These are phyloP conservation scores for Noctua janthe DNA, from an alignment of 2,888 invertebrate genomes.

Conservation along the genomic window DNA sequence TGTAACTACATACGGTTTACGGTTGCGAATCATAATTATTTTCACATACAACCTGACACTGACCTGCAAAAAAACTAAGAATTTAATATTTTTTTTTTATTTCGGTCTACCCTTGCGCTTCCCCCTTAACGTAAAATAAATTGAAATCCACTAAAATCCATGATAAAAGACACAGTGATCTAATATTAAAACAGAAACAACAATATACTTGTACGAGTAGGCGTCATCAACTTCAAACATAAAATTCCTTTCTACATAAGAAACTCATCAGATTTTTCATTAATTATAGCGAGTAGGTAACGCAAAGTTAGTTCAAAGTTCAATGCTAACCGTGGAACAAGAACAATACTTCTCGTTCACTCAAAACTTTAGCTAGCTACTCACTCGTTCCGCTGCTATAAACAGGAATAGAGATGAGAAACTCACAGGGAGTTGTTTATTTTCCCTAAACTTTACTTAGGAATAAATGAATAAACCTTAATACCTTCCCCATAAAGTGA, in stretches of 20 bases:
- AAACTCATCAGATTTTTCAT: constrained; percentile 54
- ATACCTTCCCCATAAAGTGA: not conserved
- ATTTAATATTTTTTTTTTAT: no score
- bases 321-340: constrained; percentile 43
- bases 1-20: no score
- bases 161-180: not conserved
- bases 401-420: constrained; percentile 39
- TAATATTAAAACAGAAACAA: not conserved
- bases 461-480: not conserved
- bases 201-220: not conserved
- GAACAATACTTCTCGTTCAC: constrained; percentile 51
- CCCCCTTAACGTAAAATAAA: no score
- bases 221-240: not conserved
- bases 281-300: constrained; percentile 32
- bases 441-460: constrained; percentile 12
- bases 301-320: constrained; percentile 45
- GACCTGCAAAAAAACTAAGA: no score
- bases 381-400: constrained; percentile 5
- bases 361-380: constrained; percentile 46
- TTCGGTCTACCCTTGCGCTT: no score
- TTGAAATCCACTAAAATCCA: no score
- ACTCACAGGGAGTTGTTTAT: not conserved
- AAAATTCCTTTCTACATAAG: constrained; percentile 3
- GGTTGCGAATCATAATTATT: no score
- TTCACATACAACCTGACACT: no score